These are phyloP conservation scores for Eilema caniola DNA, from an alignment of 2,888 invertebrate genomes.

Conservation along the genomic window DNA sequence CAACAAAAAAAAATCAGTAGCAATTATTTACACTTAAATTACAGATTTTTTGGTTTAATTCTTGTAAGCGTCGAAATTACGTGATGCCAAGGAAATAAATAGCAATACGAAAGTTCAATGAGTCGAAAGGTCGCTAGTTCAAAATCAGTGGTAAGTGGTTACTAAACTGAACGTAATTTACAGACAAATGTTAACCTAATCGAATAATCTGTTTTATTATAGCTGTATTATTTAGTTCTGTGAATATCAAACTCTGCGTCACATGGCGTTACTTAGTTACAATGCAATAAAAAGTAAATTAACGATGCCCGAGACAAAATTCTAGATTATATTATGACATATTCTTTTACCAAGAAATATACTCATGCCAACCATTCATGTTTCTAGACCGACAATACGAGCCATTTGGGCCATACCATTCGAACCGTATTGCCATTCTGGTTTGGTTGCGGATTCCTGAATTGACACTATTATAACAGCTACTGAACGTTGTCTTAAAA, in stretches of 20 bases:
- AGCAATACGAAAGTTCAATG: conserved; percentile 21
- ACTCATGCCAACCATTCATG: no score
- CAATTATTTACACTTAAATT: background rate
- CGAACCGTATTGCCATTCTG: no score
- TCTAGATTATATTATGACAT: background rate
- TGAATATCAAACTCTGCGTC: background rate
- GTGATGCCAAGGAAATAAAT: conserved; percentile 9
- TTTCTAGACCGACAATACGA: no score
- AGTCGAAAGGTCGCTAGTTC: conserved; percentile 20
- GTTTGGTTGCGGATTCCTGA: no score
- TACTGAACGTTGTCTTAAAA: no score
- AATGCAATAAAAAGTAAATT: background rate
- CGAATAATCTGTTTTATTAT: background rate
- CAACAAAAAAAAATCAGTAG: background rate
- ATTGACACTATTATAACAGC: no score
- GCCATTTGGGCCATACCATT: no score
- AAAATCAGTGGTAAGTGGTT: conserved; percentile 9
- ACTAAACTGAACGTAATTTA: conserved; percentile 13
- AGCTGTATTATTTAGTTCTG: background rate
- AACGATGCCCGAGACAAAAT: background rate
- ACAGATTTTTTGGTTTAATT: background rate
- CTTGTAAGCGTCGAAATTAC: conserved; percentile 11
- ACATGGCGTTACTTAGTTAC: background rate
- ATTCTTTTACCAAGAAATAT: no score
- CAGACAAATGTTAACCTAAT: conserved; percentile 11